Base-by-base conservation (phyloP, 1,140 invertebrate species). In the Stegodyphus mimosarum region DNA sequence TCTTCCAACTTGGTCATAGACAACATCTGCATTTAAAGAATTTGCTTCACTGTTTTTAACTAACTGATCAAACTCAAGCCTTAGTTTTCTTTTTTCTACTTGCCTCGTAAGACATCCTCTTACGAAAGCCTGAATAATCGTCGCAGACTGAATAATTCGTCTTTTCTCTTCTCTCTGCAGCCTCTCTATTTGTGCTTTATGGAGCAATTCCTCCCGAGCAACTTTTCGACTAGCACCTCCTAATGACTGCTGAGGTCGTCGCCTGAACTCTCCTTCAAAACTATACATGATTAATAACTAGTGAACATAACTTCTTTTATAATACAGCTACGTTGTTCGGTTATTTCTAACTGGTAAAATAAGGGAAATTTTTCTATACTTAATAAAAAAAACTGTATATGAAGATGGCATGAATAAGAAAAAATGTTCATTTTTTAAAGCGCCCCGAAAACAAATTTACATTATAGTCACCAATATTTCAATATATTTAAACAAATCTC, bases 191-290 rank as follows among this genome's bases (percentile, higher is more conserved):
- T 96, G 95, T 53, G 95, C 94, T 90, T 95, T 93, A 73, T 94
- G 93, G 75, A 98, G 91, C 18, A 98, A 91, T 81, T 94, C 93
- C 88, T 95, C 94, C 88, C 94, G 94, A 55, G 76, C 81, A 88
- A 90, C 90, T 91, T 93, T 94, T 91, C 90, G 94, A 91, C 95
- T 96, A 6, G 95, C 95, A 66, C 97, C 97, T 70, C 95, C 94
- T 87, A 98, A 92, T 91, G 96, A 97, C 91, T 98, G 96, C 87
- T 96, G 93, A 1, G 97, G 97, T 90, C 93, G 94, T 70, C 95
- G 92, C 86, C 95, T 93, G 90, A 95, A 96, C 89, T 98, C 95
- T 71, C 97, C 97, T 89, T 99, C 96, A 91, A 99, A 99, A 89
- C 94, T 95, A 90, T 95, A 91, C 90, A 91, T 91, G 11, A n/a